These are phyloP conservation scores for Oxyura jamaicensis DNA, from an alignment of 2,113 vertebrate species.

Conservation along the genomic window DNA sequence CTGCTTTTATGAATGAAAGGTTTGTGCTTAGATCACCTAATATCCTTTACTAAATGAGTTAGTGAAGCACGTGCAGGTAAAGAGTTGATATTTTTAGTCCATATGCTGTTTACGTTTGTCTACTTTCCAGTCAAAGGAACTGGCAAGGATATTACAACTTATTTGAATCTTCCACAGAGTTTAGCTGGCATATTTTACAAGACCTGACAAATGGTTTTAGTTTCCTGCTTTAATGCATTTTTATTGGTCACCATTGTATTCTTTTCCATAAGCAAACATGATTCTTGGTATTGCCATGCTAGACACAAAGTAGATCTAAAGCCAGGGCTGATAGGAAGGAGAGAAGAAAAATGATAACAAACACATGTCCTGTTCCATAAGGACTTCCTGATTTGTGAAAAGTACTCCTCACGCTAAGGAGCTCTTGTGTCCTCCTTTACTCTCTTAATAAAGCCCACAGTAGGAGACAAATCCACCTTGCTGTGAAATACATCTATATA, in stretches of 20 bases:
- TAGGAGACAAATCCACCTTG: neutral
- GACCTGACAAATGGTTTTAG: neutral
- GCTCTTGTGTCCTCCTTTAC: neutral
- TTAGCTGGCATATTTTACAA: neutral
- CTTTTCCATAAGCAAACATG: neutral
- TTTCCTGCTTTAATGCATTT: constrained; percentile 1
- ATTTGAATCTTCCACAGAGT: neutral
- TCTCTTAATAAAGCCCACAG: neutral
- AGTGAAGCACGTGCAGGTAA: neutral
- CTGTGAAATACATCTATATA: neutral
- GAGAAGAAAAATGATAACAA: neutral
- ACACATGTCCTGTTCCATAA: neutral
- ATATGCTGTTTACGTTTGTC: neutral
- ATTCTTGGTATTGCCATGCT: neutral
- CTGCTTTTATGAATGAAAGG: constrained; percentile 33
- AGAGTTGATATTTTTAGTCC: neutral
- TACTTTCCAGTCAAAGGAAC: neutral
- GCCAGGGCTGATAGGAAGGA: neutral
- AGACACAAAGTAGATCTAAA: neutral
- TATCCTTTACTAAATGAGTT: constrained; percentile 30
- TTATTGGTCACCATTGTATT: neutral
- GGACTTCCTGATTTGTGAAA: neutral
- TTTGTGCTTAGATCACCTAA: constrained; percentile 31
- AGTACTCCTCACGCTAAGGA: neutral
- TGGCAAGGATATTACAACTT: neutral